phyloP scores from a whole-genome alignment of 2,797 vertebrate species.

The Denticeps clupeoides region DNA sequence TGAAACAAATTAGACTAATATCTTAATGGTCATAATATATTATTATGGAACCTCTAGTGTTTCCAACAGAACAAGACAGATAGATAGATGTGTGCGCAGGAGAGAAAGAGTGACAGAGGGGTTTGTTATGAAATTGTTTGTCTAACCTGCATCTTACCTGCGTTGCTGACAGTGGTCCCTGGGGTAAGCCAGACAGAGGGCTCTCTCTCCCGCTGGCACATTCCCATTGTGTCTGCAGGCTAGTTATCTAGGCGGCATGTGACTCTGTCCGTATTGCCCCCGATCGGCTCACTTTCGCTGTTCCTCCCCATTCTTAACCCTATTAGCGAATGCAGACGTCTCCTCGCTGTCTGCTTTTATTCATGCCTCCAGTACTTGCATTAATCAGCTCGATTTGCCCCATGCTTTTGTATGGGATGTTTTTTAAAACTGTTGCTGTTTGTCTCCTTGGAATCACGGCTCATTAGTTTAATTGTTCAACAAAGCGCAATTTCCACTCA shows the following conservation, averaged over 20 bases:
- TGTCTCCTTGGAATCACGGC: slow-evolving; percentile 42
- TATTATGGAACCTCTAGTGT: too few species aligned
- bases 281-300: slow-evolving; percentile 46
- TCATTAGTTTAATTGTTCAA: slow-evolving; percentile 61
- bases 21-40: too few species aligned
- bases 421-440: slow-evolving; percentile 31
- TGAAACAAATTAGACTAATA: too few species aligned
- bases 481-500: slow-evolving; percentile 32
- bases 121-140: slow-evolving; percentile 48
- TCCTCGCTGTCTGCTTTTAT: slow-evolving; percentile 40
- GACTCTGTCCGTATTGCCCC: slow-evolving; percentile 56
- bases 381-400: slow-evolving; percentile 50
- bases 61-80: too few species aligned
- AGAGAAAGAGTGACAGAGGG: too few species aligned
- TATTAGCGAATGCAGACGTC: slow-evolving; percentile 53
- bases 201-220: slow-evolving; percentile 36
- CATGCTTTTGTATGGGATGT: slow-evolving; percentile 35
- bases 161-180: too few species aligned
- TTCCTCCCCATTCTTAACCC: slow-evolving; percentile 49
- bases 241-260: slow-evolving; percentile 50
- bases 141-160: slow-evolving; percentile 26
- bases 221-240: slow-evolving; percentile 48
- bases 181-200: slow-evolving; percentile 28
- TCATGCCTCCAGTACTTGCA: slow-evolving; percentile 34
- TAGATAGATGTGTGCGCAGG: too few species aligned